phyloP scores from a whole-genome alignment of 2,797 vertebrate species.

The Sitta carolinensis region DNA sequence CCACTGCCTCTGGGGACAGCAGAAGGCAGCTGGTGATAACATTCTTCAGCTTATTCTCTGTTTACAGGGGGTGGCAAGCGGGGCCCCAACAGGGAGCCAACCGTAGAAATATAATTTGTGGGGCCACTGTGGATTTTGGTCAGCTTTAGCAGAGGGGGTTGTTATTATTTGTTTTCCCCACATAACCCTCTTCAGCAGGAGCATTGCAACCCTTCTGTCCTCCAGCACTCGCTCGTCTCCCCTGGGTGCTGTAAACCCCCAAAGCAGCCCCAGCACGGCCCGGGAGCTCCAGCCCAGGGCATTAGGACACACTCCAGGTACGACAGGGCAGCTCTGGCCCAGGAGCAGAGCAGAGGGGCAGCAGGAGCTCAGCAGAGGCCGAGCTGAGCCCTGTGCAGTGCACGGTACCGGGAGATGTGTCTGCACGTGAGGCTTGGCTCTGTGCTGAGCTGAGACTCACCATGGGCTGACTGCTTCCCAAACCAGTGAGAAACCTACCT shows the following conservation, averaged over 20 bases:
- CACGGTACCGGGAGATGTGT: neutral
- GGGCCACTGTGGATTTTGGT: neutral
- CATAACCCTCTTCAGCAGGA: neutral
- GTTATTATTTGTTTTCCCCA: neutral
- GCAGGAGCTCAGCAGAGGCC: neutral
- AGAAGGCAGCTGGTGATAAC: neutral
- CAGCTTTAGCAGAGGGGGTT: neutral
- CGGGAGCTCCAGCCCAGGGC: fast-evolving
- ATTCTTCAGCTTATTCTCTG: conserved; percentile 10
- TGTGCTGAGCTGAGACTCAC: neutral
- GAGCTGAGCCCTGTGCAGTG: neutral
- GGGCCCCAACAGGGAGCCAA: neutral
- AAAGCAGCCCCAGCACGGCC: neutral
- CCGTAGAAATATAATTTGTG: neutral
- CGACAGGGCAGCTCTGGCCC: neutral
- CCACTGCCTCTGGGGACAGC: neutral
- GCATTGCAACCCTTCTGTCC: neutral
- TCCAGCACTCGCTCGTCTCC: neutral
- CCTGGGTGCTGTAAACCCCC: neutral
- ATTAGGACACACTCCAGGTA: conserved; percentile 15
- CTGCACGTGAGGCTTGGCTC: neutral
- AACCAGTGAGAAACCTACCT: neutral
- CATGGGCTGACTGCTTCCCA: neutral
- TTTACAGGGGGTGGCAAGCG: conserved; percentile 14
- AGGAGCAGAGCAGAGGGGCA: neutral